Conservation (phyloP, 2,113 vertebrate species). For the Trematomus loennbergii region DNA sequence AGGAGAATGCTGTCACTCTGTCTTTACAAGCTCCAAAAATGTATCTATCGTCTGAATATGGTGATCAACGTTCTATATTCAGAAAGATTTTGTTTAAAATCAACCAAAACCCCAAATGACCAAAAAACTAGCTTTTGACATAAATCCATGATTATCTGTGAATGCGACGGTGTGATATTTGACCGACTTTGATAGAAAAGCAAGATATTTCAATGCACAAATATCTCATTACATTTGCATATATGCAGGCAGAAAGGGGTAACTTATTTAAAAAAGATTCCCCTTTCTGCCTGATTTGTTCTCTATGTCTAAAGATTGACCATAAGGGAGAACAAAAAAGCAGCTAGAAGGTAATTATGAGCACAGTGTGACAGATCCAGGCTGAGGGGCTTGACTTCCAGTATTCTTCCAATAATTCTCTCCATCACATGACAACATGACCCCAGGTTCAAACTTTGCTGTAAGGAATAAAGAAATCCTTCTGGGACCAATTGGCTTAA, state of each 20-base stretch:
- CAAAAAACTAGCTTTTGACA: too few relatives aligned
- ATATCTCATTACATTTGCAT: background rate
- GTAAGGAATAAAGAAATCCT: constrained; percentile 28
- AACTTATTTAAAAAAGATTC: background rate
- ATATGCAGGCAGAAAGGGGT: too few relatives aligned
- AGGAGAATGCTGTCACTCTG: too few relatives aligned
- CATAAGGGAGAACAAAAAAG: background rate
- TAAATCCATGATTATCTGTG: too few relatives aligned
- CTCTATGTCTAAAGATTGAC: background rate
- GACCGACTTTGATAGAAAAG: background rate
- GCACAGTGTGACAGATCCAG: constrained; percentile 38
- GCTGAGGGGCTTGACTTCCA: background rate
- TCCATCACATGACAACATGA: constrained; percentile 23
- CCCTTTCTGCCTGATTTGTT: background rate
- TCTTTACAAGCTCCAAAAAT: too few relatives aligned
- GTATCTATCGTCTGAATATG: too few relatives aligned
- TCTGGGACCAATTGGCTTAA: constrained; percentile 53
- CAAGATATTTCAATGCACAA: background rate
- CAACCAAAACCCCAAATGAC: too few relatives aligned
- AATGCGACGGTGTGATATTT: too few relatives aligned
- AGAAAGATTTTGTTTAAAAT: too few relatives aligned
- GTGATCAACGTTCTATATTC: too few relatives aligned
- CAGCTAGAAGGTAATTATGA: constrained; percentile 13
- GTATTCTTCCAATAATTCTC: constrained; percentile 4
- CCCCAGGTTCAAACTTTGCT: constrained; percentile 30